Conservation (phyloP, 2,888 invertebrate genomes). For the Hydrotaea cyrtoneurina region DNA sequence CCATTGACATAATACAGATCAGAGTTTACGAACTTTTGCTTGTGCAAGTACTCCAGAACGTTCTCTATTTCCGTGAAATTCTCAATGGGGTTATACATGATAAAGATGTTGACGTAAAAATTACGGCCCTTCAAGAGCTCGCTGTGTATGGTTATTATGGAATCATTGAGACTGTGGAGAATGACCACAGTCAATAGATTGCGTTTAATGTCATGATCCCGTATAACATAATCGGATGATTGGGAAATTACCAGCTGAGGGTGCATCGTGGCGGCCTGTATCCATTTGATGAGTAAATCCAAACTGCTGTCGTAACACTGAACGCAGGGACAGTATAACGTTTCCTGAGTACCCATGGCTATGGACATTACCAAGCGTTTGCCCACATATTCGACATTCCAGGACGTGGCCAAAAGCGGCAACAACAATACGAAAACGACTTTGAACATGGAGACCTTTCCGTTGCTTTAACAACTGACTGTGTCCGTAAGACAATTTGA, state of each 20-base stretch:
- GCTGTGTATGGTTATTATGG: constrained; percentile 24
- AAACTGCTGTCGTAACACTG: constrained; percentile 41
- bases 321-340: constrained; percentile 35
- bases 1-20: constrained; percentile 54
- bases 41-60: constrained; percentile 32
- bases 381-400: constrained; percentile 48
- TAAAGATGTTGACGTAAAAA: constrained; percentile 40
- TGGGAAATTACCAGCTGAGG: constrained; percentile 47
- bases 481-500: not conserved
- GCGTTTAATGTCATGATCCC: constrained; percentile 37
- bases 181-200: constrained; percentile 40
- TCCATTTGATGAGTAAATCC: constrained; percentile 41
- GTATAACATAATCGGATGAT: not conserved
- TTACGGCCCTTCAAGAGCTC: constrained; percentile 32
- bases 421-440: not conserved
- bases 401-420: not conserved
- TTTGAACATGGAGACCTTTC: not conserved
- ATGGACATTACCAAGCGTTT: constrained; percentile 43
- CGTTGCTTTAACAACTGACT: not conserved
- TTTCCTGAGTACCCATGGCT: constrained; percentile 39
- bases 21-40: constrained; percentile 46
- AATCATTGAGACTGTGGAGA: not conserved
- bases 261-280: constrained; percentile 27
- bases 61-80: constrained; percentile 13
- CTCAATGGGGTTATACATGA: constrained; percentile 33